These are phyloP conservation scores for Rhyacichthys aspro DNA, from an alignment of 2,797 vertebrate genomes.

Conservation along the genomic window DNA sequence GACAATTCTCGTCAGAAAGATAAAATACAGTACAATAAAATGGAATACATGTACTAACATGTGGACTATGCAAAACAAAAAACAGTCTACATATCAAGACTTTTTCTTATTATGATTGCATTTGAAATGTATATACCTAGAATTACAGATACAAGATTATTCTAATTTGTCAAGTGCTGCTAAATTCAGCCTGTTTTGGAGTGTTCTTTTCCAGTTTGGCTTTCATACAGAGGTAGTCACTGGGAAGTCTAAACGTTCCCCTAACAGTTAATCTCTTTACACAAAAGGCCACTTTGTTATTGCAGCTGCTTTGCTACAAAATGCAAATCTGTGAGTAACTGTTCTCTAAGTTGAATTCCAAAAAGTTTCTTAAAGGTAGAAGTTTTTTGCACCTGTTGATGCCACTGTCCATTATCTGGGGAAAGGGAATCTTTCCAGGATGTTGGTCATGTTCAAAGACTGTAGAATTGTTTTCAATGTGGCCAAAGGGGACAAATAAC, in stretches of 20 bases:
- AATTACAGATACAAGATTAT: not conserved
- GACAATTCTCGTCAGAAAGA: no score
- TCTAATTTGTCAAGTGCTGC: constrained; percentile 24
- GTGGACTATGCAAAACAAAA: no score
- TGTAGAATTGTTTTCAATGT: constrained; percentile 44
- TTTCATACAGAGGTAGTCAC: constrained; percentile 50
- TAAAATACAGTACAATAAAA: no score
- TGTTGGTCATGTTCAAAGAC: constrained; percentile 22
- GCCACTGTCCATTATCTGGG: not conserved
- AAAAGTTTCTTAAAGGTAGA: not conserved
- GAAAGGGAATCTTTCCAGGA: not conserved
- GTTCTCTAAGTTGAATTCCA: constrained; percentile 37
- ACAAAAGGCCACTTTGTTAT: constrained; percentile 78
- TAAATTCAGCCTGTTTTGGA: constrained; percentile 23
- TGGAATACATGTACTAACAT: no score
- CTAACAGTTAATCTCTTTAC: constrained; percentile 75
- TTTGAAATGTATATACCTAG: no score
- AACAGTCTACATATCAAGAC: no score
- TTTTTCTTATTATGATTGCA: no score
- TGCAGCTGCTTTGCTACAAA: constrained; percentile 71
- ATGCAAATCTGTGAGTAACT: constrained; percentile 69
- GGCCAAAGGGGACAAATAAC: constrained; percentile 50
- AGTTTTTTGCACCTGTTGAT: constrained; percentile 6
- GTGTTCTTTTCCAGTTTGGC: constrained; percentile 52
- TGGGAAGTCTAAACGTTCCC: constrained; percentile 63